Percentiles rank a stretch among this genome's conserved stretches.
phyloP scores from a whole-genome alignment of 2,888 invertebrate genomes.

The Anarsia innoxiella region DNA sequence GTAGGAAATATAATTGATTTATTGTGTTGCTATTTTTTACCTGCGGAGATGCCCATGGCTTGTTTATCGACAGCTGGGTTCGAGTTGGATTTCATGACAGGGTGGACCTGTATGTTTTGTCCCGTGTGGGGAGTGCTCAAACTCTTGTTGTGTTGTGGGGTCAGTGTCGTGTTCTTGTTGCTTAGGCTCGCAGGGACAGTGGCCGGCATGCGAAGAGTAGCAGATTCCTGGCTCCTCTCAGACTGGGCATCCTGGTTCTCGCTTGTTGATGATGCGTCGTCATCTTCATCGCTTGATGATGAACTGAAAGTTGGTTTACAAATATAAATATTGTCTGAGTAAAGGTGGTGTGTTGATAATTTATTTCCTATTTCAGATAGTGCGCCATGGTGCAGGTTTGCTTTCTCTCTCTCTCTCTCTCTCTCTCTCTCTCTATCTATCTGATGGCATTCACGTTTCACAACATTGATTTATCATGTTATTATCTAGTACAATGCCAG shows the following conservation, averaged over 20 bases:
- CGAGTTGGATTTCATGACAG: slow-evolving; percentile 68
- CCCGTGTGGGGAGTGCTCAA: slow-evolving; percentile 61
- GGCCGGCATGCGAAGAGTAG: slow-evolving; percentile 37
- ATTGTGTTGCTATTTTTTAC: no score
- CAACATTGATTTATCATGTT: no score
- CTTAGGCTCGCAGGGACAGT: slow-evolving; percentile 33
- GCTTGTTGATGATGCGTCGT: slow-evolving; percentile 69
- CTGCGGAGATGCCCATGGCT: slow-evolving; percentile 65
- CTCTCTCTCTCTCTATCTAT: no score
- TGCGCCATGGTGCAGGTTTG: no score
- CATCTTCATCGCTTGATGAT: slow-evolving; percentile 82
- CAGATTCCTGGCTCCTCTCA: slow-evolving; percentile 54
- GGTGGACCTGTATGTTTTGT: slow-evolving; percentile 56
- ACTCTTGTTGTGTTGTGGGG: slow-evolving; percentile 62
- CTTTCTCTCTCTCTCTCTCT: no score
- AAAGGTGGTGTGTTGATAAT: no score
- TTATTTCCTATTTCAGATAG: no score
- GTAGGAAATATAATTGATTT: no score
- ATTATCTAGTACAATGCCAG: no score
- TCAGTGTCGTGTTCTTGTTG: slow-evolving; percentile 36
- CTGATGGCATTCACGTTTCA: no score
- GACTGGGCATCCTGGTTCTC: slow-evolving; percentile 63
- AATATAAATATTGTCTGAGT: no score
- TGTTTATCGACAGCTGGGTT: slow-evolving; percentile 70
- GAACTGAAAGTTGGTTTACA: slow-evolving; percentile 70